Conservation (phyloP, 2,113 vertebrate species). For the Hemicordylus capensis region DNA sequence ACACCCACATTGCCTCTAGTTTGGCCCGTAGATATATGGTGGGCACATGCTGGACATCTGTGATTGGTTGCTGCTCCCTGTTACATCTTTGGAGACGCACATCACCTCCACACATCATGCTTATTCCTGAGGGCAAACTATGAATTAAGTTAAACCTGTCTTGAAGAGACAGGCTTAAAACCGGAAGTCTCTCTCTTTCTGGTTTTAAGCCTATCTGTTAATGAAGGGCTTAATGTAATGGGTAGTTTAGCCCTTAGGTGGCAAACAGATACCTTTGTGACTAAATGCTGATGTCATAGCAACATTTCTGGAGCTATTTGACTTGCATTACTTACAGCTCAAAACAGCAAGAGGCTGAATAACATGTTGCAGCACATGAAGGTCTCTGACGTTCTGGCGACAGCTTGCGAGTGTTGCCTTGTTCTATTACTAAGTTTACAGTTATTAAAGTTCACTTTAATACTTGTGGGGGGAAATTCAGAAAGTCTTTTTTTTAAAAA, state of each 20-base stretch:
- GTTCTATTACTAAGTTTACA: background rate
- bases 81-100: background rate
- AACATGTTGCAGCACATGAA: slow-evolving; percentile 1
- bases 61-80: background rate
- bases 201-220: no score
- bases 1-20: no score
- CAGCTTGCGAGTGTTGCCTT: background rate
- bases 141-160: no score
- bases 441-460: background rate
- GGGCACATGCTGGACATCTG: background rate
- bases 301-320: background rate
- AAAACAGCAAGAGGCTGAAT: background rate
- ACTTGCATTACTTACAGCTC: background rate
- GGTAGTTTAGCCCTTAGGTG: background rate
- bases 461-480: background rate
- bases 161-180: no score
- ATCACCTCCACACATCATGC: background rate
- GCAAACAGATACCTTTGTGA: background rate
- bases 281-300: background rate
- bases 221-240: no score
- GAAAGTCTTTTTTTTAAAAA: background rate
- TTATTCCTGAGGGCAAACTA: background rate
- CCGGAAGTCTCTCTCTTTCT: no score
- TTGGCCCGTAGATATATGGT: background rate
- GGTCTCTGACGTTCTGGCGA: background rate